Conservation (phyloP, 2,888 invertebrate genomes). For the Tetragnatha montana region DNA sequence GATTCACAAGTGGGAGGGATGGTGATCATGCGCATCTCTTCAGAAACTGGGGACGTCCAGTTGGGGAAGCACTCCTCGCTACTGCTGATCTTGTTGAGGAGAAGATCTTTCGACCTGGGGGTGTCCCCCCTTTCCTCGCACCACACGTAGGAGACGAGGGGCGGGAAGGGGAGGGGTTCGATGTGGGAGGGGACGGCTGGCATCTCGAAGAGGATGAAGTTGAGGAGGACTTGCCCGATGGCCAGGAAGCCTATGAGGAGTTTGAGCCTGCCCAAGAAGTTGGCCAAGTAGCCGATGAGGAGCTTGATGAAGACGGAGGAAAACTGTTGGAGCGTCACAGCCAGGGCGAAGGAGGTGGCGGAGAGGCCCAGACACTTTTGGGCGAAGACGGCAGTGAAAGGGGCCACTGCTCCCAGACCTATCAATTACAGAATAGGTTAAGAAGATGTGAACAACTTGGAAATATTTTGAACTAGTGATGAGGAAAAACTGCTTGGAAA, state of each 20-base stretch:
- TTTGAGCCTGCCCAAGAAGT: background rate
- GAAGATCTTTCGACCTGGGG: background rate
- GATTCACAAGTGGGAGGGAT: background rate
- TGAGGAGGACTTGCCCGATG: background rate
- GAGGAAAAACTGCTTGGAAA: no score
- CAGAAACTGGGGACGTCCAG: background rate
- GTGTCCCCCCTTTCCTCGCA: background rate
- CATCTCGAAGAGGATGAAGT: background rate
- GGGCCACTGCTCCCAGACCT: background rate
- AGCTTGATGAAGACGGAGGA: background rate
- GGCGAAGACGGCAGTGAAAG: background rate
- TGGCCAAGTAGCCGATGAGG: background rate
- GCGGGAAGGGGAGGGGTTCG: background rate
- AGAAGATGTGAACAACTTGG: no score
- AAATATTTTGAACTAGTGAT: no score
- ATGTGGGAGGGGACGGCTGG: background rate
- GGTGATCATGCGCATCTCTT: background rate
- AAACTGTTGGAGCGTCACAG: background rate
- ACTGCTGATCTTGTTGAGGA: background rate
- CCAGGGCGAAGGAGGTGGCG: background rate
- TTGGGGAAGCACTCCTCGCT: background rate
- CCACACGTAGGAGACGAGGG: background rate
- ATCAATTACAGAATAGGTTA: background rate
- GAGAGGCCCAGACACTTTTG: background rate
- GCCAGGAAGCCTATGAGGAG: background rate